A percentile compares a stretch with the other conserved stretches of the same genome.
Evolutionary conservation across 1,140 invertebrate genomes (phyloP).

Genomic region (Rhagoletis pomonella): DNA sequence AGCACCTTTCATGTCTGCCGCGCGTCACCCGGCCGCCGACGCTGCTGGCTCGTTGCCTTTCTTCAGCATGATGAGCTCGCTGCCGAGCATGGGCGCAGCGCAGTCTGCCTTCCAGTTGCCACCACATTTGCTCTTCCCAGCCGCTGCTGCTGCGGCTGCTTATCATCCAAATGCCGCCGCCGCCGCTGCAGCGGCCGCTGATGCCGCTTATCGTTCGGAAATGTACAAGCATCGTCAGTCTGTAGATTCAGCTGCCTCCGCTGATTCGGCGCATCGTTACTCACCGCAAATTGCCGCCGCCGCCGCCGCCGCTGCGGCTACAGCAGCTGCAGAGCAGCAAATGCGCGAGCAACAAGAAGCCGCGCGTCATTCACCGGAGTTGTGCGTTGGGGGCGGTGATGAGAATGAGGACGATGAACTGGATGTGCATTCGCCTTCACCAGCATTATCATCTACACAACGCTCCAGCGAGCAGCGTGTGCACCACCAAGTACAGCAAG

Average conservation of each 20-base stretch:
- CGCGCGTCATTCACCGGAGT: conserved; percentile 64
- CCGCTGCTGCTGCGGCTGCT: conserved; percentile 42
- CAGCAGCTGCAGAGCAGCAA: background rate
- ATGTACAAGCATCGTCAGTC: conserved; percentile 72
- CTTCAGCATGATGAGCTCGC: conserved; percentile 70
- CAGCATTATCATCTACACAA: background rate
- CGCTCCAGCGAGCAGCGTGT: background rate
- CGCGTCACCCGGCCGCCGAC: conserved; percentile 38
- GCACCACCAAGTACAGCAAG: conserved; percentile 9
- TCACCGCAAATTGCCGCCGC: conserved; percentile 58
- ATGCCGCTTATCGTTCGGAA: conserved; percentile 69
- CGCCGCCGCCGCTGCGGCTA: conserved; percentile 56
- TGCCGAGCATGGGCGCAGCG: conserved; percentile 60
- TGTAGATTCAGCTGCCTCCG: conserved; percentile 66
- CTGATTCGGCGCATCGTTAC: conserved; percentile 65
- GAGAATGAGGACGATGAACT: conserved; percentile 58
- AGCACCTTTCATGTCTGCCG: conserved; percentile 55
- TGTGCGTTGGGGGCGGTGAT: conserved; percentile 65
- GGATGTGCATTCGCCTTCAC: conserved; percentile 50
- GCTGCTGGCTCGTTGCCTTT: conserved; percentile 61
- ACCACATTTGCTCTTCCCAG: conserved; percentile 69
- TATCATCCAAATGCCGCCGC: conserved; percentile 69
- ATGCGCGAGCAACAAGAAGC: conserved; percentile 42
- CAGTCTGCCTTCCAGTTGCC: conserved; percentile 70
- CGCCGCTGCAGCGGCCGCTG: conserved; percentile 66